Conservation (phyloP, 2,113 vertebrate species). For the Pandion haliaetus region DNA sequence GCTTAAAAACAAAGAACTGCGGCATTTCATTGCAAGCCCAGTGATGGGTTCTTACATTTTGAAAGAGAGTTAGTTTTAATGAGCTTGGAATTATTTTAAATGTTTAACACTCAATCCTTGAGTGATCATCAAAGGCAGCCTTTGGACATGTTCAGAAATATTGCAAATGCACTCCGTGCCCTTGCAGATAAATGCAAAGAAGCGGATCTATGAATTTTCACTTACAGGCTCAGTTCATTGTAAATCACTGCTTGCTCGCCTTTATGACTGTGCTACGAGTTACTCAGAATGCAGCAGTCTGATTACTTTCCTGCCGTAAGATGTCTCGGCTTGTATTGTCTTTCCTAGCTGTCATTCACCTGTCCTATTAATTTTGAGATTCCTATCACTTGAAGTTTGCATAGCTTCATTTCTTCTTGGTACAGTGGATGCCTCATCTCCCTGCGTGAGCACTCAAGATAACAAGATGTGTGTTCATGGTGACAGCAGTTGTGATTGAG, state of each 20-base stretch:
- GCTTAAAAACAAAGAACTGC: constrained; percentile 27
- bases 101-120: constrained; percentile 57
- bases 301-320: constrained; percentile 35
- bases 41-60: constrained; percentile 26
- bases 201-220: constrained; percentile 44
- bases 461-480: not conserved
- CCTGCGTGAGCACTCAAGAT: constrained; percentile 11
- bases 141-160: constrained; percentile 45
- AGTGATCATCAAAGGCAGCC: constrained; percentile 57
- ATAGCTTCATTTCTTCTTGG: not conserved
- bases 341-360: constrained; percentile 36
- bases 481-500: constrained; percentile 9
- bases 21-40: not conserved
- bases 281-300: constrained; percentile 23
- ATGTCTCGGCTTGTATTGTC: not conserved
- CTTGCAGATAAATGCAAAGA: constrained; percentile 31
- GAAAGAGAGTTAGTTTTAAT: constrained; percentile 51
- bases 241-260: constrained; percentile 39
- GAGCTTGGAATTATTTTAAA: constrained; percentile 44
- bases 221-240: constrained; percentile 44
- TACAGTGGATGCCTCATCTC: constrained; percentile 4
- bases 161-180: constrained; percentile 21
- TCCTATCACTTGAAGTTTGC: constrained; percentile 48
- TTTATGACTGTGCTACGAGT: constrained; percentile 32
- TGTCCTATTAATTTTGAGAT: constrained; percentile 53